Percentiles rank a stretch among this genome's conserved stretches.
Evolutionary conservation across 2,797 vertebrate genomes (phyloP).

Genomic region (Phataginus tricuspis): DNA sequence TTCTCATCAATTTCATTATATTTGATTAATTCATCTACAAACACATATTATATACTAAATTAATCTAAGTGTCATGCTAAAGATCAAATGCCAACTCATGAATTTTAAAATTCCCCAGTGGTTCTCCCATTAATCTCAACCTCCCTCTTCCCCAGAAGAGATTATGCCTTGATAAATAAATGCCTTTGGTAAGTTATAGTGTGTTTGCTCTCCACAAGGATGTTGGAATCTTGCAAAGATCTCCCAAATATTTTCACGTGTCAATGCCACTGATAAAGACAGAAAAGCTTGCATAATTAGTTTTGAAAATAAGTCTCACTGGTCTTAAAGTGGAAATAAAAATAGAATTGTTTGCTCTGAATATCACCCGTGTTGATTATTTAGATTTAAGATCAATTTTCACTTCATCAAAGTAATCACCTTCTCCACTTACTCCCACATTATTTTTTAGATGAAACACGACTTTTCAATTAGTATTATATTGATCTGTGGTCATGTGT

Average conservation of each 20-base stretch:
- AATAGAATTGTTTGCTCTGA: background rate
- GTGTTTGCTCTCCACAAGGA: background rate
- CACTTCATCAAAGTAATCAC: background rate
- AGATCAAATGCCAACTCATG: conserved; percentile 54
- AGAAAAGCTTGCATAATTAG: background rate
- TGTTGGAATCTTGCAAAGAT: conserved; percentile 1
- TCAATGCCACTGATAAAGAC: background rate
- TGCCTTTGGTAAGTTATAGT: background rate
- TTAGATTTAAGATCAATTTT: background rate
- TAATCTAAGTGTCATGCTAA: conserved; percentile 54
- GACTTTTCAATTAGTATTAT: background rate
- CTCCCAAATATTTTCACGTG: background rate
- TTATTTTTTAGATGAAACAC: background rate
- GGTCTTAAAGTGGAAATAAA: conserved; percentile 2
- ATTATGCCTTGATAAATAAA: conserved; percentile 1
- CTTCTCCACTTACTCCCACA: background rate
- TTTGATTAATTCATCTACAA: conserved; percentile 59
- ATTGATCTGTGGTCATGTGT: background rate
- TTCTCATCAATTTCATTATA: conserved; percentile 54
- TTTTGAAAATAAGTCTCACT: background rate
- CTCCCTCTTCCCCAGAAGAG: conserved; percentile 16
- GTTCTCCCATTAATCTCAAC: conserved; percentile 41
- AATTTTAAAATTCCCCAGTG: conserved; percentile 52
- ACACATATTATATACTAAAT: conserved; percentile 33
- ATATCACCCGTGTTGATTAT: background rate